These are phyloP conservation scores for Gymnothorax reevesii DNA, from an alignment of 2,797 vertebrate genomes.

Conservation along the genomic window DNA sequence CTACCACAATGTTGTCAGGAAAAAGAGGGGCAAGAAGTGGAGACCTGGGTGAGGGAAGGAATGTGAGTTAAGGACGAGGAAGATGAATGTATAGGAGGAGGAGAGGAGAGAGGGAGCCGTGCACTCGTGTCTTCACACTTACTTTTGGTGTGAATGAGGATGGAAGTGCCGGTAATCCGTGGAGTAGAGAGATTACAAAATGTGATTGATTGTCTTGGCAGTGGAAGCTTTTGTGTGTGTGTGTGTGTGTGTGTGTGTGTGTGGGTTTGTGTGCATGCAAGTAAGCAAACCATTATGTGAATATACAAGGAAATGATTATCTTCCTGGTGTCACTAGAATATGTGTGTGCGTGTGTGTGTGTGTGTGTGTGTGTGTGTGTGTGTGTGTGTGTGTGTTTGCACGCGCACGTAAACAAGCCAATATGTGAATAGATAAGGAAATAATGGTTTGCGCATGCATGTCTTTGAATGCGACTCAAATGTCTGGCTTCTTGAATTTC, in stretches of 20 bases:
- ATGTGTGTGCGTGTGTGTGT: not conserved
- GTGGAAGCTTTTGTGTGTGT: not conserved
- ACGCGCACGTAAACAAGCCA: too few species aligned
- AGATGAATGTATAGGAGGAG: not conserved
- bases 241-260: not conserved
- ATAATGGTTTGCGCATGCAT: not conserved
- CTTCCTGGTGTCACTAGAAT: not conserved
- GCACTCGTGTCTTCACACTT: not conserved
- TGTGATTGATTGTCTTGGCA: too few species aligned
- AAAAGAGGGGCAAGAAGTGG: not conserved
- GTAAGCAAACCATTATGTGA: too few species aligned
- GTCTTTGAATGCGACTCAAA: not conserved
- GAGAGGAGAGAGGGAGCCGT: not conserved
- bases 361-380: not conserved
- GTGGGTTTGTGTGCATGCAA: not conserved
- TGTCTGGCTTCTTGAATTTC: not conserved
- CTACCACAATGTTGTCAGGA: not conserved
- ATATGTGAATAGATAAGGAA: not conserved
- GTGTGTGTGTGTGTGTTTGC: not conserved
- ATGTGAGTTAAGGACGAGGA: not conserved
- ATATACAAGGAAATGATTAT: too few species aligned
- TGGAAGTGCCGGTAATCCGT: not conserved
- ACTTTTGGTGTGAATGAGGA: not conserved
- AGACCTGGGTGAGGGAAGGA: not conserved
- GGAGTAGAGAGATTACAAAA: not conserved